Evolutionary conservation across 2,113 vertebrate species (phyloP), one percentile per base, ranked within the genome.

Genomic region (Philantomba maxwellii): DNA sequence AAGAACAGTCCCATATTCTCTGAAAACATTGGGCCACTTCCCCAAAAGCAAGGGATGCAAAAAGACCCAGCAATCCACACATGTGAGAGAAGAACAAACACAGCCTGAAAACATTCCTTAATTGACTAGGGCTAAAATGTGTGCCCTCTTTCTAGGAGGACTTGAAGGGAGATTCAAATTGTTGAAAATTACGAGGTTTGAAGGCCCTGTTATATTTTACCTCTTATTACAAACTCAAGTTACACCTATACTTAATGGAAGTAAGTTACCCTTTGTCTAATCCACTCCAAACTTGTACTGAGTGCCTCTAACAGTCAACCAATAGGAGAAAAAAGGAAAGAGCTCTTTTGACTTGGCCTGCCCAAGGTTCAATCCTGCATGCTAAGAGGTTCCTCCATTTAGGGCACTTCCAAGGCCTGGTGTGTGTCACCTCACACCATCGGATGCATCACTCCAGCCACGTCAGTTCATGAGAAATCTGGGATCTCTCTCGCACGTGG

Each of bases 341-440:
- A 78, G 16, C 9, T 75, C 64, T 64, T 66, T 70, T 30, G 2
- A 82, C 78, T 97, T 97, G 25, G 39, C 87, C 90, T 89, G 95
- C 81, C 90, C 60, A 95, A 82, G 55, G 51, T 96, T 96, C 96
- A 96, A 91, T 93, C 30, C 92, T 81, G 19, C 87, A 83, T 62
- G 88, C 78, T 97, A 97, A 97, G 93, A 49, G 30, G 92, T 23
- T 97, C 73, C 39, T 57, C 94, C 47, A 43, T 95, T 98, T 87
- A 97, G 95, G 80, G 89, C 96, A 85, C 84, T 97, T 98, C 97
- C 93, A 97, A 98, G 97, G 66, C 96, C 98, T 98, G 98, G 93
- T 97, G 77, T 95, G 97, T 98, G 97, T 98, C 98, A 98, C 96
- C 97, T 98, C 96, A 98, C 98, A 98, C 97, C 70, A 92, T 93